Percentiles rank a stretch among this genome's conserved stretches.
Evolutionary conservation across 2,797 vertebrate species (phyloP).

Genomic region (Xyrichtys novacula): DNA sequence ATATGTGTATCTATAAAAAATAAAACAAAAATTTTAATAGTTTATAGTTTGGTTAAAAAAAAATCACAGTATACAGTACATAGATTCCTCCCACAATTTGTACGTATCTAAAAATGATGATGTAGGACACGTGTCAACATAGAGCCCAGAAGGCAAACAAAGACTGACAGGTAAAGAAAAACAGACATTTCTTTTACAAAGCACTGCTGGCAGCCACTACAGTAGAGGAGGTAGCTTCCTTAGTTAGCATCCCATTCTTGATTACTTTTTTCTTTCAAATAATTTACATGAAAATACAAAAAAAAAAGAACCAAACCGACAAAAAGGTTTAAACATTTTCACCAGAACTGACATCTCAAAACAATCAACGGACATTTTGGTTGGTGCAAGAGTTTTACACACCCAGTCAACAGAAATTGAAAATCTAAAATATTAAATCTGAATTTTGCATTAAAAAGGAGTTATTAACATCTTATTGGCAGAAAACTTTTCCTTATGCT

Average conservation of each 20-base stretch:
- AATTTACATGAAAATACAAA: constrained; percentile 88
- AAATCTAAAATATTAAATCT: constrained; percentile 18
- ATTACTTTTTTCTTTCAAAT: constrained; percentile 87
- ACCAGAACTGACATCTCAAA: constrained; percentile 87
- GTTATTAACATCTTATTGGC: constrained; percentile 48
- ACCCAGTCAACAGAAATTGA: constrained; percentile 41
- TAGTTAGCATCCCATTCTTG: constrained; percentile 92
- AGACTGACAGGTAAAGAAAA: constrained; percentile 45
- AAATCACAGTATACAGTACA: constrained; percentile 93
- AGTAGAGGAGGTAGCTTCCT: constrained; percentile 98
- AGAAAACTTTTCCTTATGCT: constrained; percentile 64
- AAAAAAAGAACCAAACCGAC: constrained; percentile 47
- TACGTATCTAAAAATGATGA: constrained; percentile 90
- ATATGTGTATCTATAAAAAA: constrained; percentile 62
- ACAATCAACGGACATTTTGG: constrained; percentile 62
- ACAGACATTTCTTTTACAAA: constrained; percentile 86
- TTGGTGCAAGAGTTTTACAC: constrained; percentile 53
- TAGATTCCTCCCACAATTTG: constrained; percentile 91
- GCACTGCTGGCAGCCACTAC: constrained; percentile 93
- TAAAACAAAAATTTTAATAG: constrained; percentile 66
- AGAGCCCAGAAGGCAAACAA: constrained; percentile 72
- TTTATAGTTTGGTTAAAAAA: constrained; percentile 89
- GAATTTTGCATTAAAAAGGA: constrained; percentile 38
- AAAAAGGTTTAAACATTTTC: constrained; percentile 87
- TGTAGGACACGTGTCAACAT: constrained; percentile 92